Base-by-base conservation (phyloP, 2,113 vertebrate genomes). In the Salvelinus sp. region DNA sequence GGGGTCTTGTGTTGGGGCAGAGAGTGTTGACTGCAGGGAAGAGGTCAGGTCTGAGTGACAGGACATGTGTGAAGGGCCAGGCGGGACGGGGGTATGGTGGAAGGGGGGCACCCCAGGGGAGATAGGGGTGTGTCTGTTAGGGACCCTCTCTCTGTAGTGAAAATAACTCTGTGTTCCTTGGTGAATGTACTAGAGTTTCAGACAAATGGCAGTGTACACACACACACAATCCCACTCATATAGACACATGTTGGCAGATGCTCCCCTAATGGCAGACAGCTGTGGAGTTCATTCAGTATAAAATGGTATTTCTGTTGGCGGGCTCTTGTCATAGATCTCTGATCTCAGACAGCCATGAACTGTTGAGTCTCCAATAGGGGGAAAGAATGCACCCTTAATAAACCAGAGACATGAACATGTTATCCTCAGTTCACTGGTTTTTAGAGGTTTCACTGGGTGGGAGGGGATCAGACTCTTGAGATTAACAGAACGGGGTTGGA, bases 31-130 rank as follows among this genome's bases (percentile, higher is more conserved):
- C 67, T 72, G 75, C 48, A 75, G 76, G 85, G 60, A 72, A 75
- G 75, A 74, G 77, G 72, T 74, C 68, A 72, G 48, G 64, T 54
- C 60, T 88, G 89, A 90, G 79, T 87, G 90, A 92, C 84, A 81
- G 67, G 86, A 88, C 90, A 90, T 86, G 88, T 90, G 90, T 84
- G 33, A 67, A 70, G 75, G 72, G 33, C 33, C 44, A 16, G 27
- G 14, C 6, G 12, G 44, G 27, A 28, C 3, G 18, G 13, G 69
- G 23, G 72, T 30, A 38, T 67, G 27, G 48, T 4, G 14, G 48
- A 16, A 50, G 14, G 6, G 25, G 10, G 38, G n/a, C 20, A 27
- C 22, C 22, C 12, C 44, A 64, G 13, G 25, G 47, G n/a, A 18
- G 22, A 7, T 23, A 33, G 7, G 69, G 25, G 72, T 76, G 65